Conservation (phyloP, 1,140 invertebrate genomes). For the Drosophila navojoa region DNA sequence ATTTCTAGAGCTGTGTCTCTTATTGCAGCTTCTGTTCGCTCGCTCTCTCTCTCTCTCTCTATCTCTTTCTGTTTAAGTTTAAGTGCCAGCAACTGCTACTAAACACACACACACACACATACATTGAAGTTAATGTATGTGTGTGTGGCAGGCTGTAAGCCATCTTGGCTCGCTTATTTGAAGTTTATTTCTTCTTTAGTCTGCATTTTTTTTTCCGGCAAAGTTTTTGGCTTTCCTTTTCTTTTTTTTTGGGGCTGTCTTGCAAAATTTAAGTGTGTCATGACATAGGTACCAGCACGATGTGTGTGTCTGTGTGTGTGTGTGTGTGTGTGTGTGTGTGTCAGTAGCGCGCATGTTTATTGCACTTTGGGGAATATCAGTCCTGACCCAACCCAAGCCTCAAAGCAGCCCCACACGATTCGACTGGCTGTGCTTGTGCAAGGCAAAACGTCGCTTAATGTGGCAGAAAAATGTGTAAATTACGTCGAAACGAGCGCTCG, state of each 20-base stretch:
- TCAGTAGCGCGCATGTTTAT: constrained; percentile 77
- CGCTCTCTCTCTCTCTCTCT: not conserved
- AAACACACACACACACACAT: constrained; percentile 45
- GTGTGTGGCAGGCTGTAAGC: constrained; percentile 44
- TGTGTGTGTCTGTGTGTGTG: constrained; percentile 54
- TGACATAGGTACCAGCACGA: constrained; percentile 43
- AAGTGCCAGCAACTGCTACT: constrained; percentile 34
- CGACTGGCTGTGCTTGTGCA: constrained; percentile 31
- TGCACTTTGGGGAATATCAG: constrained; percentile 77
- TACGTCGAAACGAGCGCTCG: constrained; percentile 56
- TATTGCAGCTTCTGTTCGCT: constrained; percentile 32
- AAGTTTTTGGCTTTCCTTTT: constrained; percentile 20
- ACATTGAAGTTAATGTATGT: constrained; percentile 23
- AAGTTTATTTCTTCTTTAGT: constrained; percentile 65
- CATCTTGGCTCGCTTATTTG: constrained; percentile 59
- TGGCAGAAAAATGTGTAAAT: constrained; percentile 83
- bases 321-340: constrained; percentile 54
- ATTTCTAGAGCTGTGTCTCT: constrained; percentile 11
- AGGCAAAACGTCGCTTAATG: constrained; percentile 73
- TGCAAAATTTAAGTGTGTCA: constrained; percentile 66
- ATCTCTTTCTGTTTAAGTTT: constrained; percentile 38
- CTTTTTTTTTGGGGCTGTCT: constrained; percentile 23
- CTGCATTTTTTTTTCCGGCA: constrained; percentile 49
- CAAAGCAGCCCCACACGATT: constrained; percentile 33
- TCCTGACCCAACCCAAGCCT: constrained; percentile 33